Base-by-base conservation (phyloP, 1,140 invertebrate genomes). In the Zaprionus davidi region DNA sequence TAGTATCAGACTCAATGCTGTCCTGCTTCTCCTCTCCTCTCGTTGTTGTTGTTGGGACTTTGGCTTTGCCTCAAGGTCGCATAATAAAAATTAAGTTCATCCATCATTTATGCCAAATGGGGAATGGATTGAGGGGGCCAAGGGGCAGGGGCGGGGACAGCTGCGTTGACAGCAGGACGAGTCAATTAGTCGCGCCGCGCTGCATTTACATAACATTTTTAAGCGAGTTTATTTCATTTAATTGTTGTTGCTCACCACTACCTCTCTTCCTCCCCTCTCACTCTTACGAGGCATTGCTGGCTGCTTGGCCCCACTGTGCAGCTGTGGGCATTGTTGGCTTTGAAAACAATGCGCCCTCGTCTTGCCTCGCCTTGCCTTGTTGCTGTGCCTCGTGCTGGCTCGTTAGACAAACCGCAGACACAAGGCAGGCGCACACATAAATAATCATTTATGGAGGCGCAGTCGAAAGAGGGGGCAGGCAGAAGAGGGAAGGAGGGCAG, bases 1-100 rank as follows among this genome's bases (percentile, higher is more conserved):
- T 87, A 82, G 82, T 80, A 82, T 79, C 76, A 64, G 71, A 57
- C 72, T 63, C 49, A 74, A 68, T 38, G 17, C 46, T 26, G 26
- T 56, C 44, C 17, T 22, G 49, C n/a, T 44, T 59, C 22, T 36
- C 59, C 22, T 59, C 22, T 36, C 66, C 22, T 41, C 38, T 49
- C 46, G 26, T 22, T 64, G n/a, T 49, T 58, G 24, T 65, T 57
- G 26, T 38, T 64, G 49, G 63, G 56, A 38, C 34, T 71, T 62
- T 64, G 55, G 64, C 49, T 69, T 58, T 46, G 59, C 46, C 62
- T 77, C 83, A 86, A 87, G 83, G 83, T 86, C 83, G 83, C 63
- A 62, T 68, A 84, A 87, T 88, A 83, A 87, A 88, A 87, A 83
- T 88, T 74, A 75, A 87, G 77, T 87, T 88, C 83, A 86, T 88